Conservation (phyloP, 2,888 invertebrate species). For the Villa cingulata region DNA sequence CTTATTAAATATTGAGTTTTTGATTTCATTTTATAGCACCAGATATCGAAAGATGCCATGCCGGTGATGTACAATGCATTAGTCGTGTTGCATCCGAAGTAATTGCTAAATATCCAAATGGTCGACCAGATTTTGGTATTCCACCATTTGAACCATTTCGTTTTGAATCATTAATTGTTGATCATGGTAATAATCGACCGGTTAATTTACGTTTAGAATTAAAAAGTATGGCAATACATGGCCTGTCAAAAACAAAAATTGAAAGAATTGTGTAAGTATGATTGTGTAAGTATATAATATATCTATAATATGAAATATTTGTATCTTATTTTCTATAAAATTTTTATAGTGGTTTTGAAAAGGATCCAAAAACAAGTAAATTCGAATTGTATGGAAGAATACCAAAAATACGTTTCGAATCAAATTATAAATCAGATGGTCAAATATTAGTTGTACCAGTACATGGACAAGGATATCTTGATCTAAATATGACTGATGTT, state of each 20-base stretch:
- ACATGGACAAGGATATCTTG: conserved; percentile 17
- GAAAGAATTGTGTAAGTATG: conserved; percentile 30
- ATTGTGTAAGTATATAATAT: no score
- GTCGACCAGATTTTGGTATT: conserved; percentile 26
- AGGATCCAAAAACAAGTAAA: conserved; percentile 7
- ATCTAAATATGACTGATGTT: conserved; percentile 9
- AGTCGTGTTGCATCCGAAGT: conserved; percentile 23
- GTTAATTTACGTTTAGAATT: conserved; percentile 28
- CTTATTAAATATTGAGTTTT: no score
- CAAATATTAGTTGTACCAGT: conserved; percentile 24
- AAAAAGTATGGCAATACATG: conserved; percentile 28
- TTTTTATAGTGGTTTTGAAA: conserved; percentile 7
- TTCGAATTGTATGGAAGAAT: conserved; percentile 5
- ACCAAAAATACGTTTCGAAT: conserved; percentile 4
- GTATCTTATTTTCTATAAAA: not conserved
- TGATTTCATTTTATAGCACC: not conserved
- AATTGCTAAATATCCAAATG: conserved; percentile 24
- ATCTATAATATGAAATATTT: not conserved
- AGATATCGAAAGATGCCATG: conserved; percentile 27
- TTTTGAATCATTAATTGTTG: not conserved
- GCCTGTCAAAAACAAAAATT: conserved; percentile 26
- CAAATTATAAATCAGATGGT: conserved; percentile 20
- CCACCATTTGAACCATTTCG: conserved; percentile 30
- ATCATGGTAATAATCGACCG: conserved; percentile 16
- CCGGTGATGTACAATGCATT: conserved; percentile 28